Percentiles rank a stretch among this genome's conserved stretches.
Evolutionary conservation across 2,888 invertebrate species (phyloP).

Genomic region (Eudasyphora cyanicolor): DNA sequence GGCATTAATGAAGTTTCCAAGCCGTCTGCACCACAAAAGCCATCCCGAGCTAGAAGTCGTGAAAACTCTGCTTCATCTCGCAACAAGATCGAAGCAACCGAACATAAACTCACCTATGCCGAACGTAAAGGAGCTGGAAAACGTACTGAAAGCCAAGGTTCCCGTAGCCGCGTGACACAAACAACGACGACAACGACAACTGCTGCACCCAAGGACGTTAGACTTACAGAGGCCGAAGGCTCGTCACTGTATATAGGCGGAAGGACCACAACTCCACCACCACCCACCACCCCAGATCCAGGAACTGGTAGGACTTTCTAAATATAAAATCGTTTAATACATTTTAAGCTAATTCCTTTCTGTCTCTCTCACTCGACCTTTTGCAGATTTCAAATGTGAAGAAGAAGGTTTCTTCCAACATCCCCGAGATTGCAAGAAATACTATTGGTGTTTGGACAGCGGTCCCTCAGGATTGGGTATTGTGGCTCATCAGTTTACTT

Average conservation of each 20-base stretch:
- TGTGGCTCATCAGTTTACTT: constrained; percentile 95
- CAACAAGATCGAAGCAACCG: constrained; percentile 71
- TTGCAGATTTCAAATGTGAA: constrained; percentile 91
- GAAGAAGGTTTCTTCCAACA: constrained; percentile 96
- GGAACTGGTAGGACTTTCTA: constrained; percentile 88
- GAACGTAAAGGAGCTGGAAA: constrained; percentile 67
- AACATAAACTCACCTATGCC: constrained; percentile 67
- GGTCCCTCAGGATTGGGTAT: constrained; percentile 94
- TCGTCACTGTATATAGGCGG: constrained; percentile 76
- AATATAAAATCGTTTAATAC: background rate
- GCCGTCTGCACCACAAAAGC: constrained; percentile 74
- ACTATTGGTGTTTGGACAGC: constrained; percentile 96
- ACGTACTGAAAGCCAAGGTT: constrained; percentile 58
- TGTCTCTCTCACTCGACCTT: too few species aligned
- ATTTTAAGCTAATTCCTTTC: background rate
- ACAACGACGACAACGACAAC: constrained; percentile 69
- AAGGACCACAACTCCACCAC: constrained; percentile 82
- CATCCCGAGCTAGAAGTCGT: constrained; percentile 75
- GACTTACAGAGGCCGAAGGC: constrained; percentile 73
- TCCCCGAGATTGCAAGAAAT: constrained; percentile 95
- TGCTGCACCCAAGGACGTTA: constrained; percentile 77
- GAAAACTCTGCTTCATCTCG: constrained; percentile 70
- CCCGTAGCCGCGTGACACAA: constrained; percentile 64
- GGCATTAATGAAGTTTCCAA: constrained; percentile 78
- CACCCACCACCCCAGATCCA: constrained; percentile 93